Base-by-base conservation (phyloP, 30 jellyfish, hydroid and myxozoan species). In the Pelagia noctiluca region DNA sequence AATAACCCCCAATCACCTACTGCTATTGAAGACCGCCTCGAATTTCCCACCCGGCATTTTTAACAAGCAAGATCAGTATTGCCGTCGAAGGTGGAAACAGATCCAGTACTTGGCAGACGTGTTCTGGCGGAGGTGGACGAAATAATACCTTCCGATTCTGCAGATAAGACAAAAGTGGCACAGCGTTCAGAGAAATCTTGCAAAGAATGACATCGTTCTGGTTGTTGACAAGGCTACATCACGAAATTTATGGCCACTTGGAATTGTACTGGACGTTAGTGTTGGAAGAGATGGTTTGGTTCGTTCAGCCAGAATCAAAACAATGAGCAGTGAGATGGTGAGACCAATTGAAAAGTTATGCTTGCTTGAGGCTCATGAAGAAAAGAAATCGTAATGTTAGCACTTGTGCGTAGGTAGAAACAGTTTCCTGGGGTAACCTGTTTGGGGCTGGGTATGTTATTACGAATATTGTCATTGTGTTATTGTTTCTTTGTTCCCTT, bases 101-200 rank as follows among this genome's bases (percentile, higher is more conserved):
- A 32, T 76, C 10, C 85, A 86, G 73, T 74, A 47, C 26, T 52
- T 86, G 46, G 86, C 86, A 8, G 80, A 75, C 88, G 76, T 53
- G 4, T 86, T 86, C 35, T 86, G 90, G 96, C 63, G 47, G 71
- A 32, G 95, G 34, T 84, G 95, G 95, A 49, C 37, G 0, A 38
- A 76, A 37, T 88, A 84, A 49, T 72, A 84, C 32, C 36, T 76
- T 5, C 88, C 81, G 22, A 24, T 46, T 3, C 47, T 76, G 75
- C 90, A 86, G 61, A 50, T 19, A 61, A 71, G 96, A 23, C 85
- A 75, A 37, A 86, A 75, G 33, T 76, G 90, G 90, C 49, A 33
- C 50, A 66, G 19, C n/a, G 71, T 22, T 34, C 19, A 33, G 49
- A 50, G 85, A 47, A 75, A 75, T 65, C 54, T 86, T 38, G 33